phyloP scores from a whole-genome alignment of 2,888 invertebrate species.

The Suillia variegata region DNA sequence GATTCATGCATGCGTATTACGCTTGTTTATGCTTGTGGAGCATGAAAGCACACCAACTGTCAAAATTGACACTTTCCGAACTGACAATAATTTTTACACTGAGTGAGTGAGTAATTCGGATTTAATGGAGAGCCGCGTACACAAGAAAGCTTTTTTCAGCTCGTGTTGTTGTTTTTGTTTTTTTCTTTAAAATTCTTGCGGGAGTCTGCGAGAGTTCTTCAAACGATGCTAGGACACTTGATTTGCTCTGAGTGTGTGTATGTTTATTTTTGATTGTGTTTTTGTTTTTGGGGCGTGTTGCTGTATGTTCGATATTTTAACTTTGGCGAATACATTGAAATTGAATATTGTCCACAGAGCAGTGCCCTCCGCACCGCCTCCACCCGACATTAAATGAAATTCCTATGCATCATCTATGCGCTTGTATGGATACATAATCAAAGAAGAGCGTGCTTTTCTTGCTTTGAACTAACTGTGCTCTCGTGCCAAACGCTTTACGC shows the following conservation, averaged over 20 bases:
- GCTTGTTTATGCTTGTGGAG: slow-evolving; percentile 18
- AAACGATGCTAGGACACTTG: slow-evolving; percentile 9
- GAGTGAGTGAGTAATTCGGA: too few species aligned
- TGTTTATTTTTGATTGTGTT: slow-evolving; percentile 26
- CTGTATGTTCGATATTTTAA: background rate
- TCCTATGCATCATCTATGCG: too few species aligned
- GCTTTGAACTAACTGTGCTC: too few species aligned
- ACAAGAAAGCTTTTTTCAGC: too few species aligned
- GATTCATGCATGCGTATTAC: slow-evolving; percentile 29
- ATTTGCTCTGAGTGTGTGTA: slow-evolving; percentile 32
- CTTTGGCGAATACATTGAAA: slow-evolving; percentile 1
- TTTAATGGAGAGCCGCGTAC: too few species aligned
- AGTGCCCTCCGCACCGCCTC: background rate
- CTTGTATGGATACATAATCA: background rate
- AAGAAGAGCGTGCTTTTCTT: background rate
- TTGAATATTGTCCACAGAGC: background rate
- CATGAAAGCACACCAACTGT: slow-evolving; percentile 26
- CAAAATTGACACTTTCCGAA: slow-evolving; percentile 24
- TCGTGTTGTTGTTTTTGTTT: too few species aligned
- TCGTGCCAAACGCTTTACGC: background rate
- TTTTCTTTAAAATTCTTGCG: too few species aligned
- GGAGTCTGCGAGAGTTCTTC: background rate
- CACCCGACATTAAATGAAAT: background rate
- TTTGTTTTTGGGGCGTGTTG: slow-evolving; percentile 30
- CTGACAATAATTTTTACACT: slow-evolving; percentile 17